Conservation (phyloP, 2,888 invertebrate species). For the Helobdella robusta region DNA sequence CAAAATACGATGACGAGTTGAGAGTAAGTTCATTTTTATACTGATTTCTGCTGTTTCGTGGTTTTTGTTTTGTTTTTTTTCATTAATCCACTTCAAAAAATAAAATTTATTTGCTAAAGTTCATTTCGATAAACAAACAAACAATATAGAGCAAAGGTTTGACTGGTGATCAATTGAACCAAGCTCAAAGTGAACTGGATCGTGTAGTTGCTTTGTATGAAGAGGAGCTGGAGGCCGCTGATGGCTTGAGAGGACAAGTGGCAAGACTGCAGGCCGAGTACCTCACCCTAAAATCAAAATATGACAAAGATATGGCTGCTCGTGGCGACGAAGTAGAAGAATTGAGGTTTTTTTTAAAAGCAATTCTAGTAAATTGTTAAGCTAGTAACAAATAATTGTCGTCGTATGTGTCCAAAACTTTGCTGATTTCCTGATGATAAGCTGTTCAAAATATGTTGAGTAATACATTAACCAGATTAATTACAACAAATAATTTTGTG, state of each 20-base stretch:
- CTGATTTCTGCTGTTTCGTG: too few relatives aligned
- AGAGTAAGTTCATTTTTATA: constrained; percentile 4
- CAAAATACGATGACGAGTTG: constrained; percentile 46
- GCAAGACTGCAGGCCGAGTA: constrained; percentile 83
- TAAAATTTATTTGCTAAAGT: background rate
- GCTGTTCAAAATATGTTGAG: too few relatives aligned
- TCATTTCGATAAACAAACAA: background rate
- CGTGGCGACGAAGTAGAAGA: constrained; percentile 79
- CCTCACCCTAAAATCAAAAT: constrained; percentile 83
- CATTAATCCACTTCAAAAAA: background rate
- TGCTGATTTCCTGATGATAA: too few relatives aligned
- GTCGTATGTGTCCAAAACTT: too few relatives aligned
- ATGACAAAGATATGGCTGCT: constrained; percentile 81
- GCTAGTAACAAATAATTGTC: too few relatives aligned
- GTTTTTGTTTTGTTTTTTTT: background rate
- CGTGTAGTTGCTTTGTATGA: constrained; percentile 79
- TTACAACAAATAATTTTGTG: too few relatives aligned
- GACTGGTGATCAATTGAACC: constrained; percentile 43
- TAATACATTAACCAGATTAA: too few relatives aligned
- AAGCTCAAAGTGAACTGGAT: constrained; percentile 46
- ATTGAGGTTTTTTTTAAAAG: constrained; percentile 55
- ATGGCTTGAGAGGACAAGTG: constrained; percentile 90
- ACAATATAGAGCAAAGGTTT: constrained; percentile 3
- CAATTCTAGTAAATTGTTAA: too few relatives aligned
- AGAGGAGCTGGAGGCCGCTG: constrained; percentile 90